Base-by-base conservation (phyloP, 2,797 vertebrate species). In the Danio jaintianensis region DNA sequence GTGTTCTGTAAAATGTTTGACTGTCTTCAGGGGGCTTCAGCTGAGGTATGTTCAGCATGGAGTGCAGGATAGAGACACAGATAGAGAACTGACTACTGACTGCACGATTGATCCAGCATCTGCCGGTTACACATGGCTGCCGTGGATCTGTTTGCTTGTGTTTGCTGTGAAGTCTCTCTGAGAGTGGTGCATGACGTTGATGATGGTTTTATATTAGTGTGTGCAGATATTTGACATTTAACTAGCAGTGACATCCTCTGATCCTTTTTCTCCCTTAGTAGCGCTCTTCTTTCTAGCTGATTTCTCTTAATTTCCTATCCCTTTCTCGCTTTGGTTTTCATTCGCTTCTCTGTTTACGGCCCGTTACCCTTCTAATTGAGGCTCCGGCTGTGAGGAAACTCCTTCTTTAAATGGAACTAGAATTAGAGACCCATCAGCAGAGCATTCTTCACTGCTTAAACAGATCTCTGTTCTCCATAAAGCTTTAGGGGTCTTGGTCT, bases 1-100 rank as follows among this genome's bases (percentile, higher is more conserved):
- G 90, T 92, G 80, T 87, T 93, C 87, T 93, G 91, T 90, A 92
- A 88, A 84, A 88, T 93, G 84, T 92, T 93, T 87, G 85, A 86
- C 88, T 93, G 92, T 89, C 90, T 93, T 76, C 90, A 92, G 88
- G 90, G 89, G 83, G 84, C 86, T 4, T 79, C 89, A 38, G 82
- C 56, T 1, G 88, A 91, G 93, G 92, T 93, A 93, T 89, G 91
- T 90, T 38, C 47, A 56, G 75, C 47, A 80, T 80, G 78, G 78
- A 71, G 55, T 71, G 89, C 87, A 87, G 87, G 69, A 45, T 10
- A 40, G 29, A 62, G 8, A 13, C 6, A 36, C n/a, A 20, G 69
- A 64, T 9, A 71, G 48, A 70, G 48, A 53, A 47, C 18, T 73
- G 64, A 36, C n/a, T 73, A 58, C 67, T 73, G 66, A 75, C 59